Evolutionary conservation across 2,797 vertebrate genomes (phyloP), one percentile per base, ranked within the genome.

Genomic region (Hippoglossus hippoglossus): DNA sequence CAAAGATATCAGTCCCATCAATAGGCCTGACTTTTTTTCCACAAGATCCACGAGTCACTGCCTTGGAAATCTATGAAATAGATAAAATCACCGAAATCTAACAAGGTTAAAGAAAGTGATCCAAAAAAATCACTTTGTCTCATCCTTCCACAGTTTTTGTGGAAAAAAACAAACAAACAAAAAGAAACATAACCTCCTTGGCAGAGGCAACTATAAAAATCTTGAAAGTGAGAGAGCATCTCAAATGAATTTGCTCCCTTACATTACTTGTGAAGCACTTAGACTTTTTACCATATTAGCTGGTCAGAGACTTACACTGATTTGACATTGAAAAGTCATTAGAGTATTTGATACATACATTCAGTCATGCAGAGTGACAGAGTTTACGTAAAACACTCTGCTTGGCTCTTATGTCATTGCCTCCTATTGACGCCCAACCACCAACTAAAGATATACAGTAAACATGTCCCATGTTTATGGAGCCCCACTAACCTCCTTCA

Each of bases 391-490:
- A 75, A 57, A 54, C 0, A 24, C 11, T 11, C 16, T 61, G 44
- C 28, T 58, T 28, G 16, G 16, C 25, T 78, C 12, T 59, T 52
- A 57, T 5, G 7, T 63, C 21, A 34, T 24, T 66, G 22, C 15
- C 53, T 72, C 8, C 19, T 10, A 49, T 3, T 63, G 55, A 22
- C n/a, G 22, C 39, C 39, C 31, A 22, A n/a, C 1, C 59, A 64
- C 53, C 63, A 71, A 53, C 2, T 53, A 21, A 77, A 63, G 56
- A 16, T 8, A 59, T 18, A 19, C 36, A 44, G 15, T 59, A 15
- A 63, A 34, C 16, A 51, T 61, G 28, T 49, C 39, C 39, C 41
- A 6, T 3, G 15, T 19, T 64, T 57, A 60, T 63, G 2, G 13
- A 47, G n/a, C 26, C 16, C 31, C 7, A 25, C 31, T 8, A 58